phyloP scores from a whole-genome alignment of 2,113 vertebrate species.

The Gavia stellata region DNA sequence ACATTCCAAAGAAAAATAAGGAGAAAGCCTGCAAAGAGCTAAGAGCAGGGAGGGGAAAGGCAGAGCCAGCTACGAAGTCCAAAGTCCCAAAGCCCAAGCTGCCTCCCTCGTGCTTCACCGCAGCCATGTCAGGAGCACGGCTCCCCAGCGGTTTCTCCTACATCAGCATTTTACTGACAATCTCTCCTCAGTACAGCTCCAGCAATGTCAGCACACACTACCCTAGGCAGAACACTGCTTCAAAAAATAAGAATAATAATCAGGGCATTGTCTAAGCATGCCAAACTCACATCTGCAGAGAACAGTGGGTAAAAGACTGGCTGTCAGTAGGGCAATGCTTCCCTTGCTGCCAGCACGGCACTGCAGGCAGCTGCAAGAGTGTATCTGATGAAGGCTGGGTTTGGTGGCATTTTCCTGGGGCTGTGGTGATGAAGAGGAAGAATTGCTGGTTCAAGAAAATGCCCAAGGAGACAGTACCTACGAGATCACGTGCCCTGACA shows the following conservation, averaged over 20 bases:
- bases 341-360: background rate
- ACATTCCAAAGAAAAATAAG: background rate
- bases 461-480: background rate
- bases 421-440: background rate
- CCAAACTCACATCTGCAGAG: background rate
- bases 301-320: background rate
- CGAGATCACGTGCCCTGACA: background rate
- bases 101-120: background rate
- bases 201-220: background rate
- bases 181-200: background rate
- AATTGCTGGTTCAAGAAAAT: background rate
- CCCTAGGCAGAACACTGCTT: background rate
- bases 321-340: background rate
- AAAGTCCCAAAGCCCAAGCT: background rate
- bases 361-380: accelerated
- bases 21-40: background rate
- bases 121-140: background rate
- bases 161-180: background rate
- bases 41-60: background rate
- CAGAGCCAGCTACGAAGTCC: background rate
- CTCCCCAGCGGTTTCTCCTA: background rate
- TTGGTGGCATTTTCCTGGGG: background rate
- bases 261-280: background rate
- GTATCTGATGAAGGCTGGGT: background rate
- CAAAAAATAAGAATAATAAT: background rate